phyloP scores from a whole-genome alignment of 2,113 vertebrate species.

The Hypocryptadius cinnamomeus region DNA sequence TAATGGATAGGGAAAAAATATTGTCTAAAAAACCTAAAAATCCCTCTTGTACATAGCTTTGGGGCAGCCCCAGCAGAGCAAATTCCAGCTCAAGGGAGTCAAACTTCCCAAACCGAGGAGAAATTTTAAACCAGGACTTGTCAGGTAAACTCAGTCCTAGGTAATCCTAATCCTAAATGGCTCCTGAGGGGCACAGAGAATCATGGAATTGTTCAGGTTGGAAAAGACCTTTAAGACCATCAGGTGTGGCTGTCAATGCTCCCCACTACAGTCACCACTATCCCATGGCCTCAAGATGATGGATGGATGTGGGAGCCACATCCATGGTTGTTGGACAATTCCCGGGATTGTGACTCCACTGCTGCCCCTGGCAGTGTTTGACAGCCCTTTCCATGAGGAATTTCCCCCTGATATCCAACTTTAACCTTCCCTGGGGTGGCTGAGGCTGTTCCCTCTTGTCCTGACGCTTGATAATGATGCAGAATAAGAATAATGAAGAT shows the following conservation, averaged over 20 bases:
- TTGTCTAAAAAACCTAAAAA: neutral
- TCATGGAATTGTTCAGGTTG: neutral
- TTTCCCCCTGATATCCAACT: neutral
- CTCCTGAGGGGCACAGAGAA: neutral
- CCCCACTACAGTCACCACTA: rapidly evolving
- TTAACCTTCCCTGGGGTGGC: neutral
- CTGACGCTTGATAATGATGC: rapidly evolving
- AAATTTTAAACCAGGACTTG: neutral
- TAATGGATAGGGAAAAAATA: neutral
- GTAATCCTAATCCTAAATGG: neutral
- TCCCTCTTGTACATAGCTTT: neutral
- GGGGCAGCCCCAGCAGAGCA: neutral
- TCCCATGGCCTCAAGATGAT: rapidly evolving
- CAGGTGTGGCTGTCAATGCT: too few relatives aligned
- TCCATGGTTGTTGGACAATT: neutral
- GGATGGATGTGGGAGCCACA: too few relatives aligned
- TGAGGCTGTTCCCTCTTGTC: rapidly evolving
- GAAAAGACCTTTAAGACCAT: neutral
- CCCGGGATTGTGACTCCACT: neutral
- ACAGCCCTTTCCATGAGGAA: neutral
- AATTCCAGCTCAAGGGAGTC: neutral
- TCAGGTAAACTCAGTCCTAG: neutral
- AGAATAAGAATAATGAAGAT: neutral
- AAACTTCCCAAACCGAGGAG: neutral
- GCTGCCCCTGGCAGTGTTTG: neutral